These are phyloP conservation scores for Neuroterus valhalla DNA, from an alignment of 1,140 invertebrate species.

Conservation along the genomic window DNA sequence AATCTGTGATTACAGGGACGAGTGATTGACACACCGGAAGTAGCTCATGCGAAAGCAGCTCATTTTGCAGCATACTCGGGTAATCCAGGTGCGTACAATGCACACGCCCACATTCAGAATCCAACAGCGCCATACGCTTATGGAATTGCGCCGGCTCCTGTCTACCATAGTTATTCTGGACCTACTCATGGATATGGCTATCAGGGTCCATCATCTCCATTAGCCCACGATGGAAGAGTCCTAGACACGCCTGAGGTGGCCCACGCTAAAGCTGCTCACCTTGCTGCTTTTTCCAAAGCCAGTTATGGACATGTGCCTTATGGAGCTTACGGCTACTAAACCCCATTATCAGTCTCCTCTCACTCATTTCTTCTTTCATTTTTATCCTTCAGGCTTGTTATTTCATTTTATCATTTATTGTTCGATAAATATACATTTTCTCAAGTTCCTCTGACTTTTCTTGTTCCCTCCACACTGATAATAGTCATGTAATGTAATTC, in stretches of 20 bases:
- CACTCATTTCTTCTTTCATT: too few species aligned
- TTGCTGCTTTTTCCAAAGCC: conserved; percentile 69
- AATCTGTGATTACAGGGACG: conserved; percentile 46
- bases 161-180: background rate
- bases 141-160: background rate
- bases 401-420: too few species aligned
- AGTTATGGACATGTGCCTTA: conserved; percentile 51
- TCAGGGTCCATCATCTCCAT: conserved; percentile 40
- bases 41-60: conserved; percentile 61
- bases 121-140: background rate
- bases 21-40: conserved; percentile 63
- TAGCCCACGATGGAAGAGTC: conserved; percentile 71
- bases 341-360: too few species aligned
- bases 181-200: conserved; percentile 19
- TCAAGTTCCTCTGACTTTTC: too few species aligned
- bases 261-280: conserved; percentile 75
- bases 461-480: too few species aligned
- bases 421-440: too few species aligned
- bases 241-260: conserved; percentile 77
- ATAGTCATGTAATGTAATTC: too few species aligned
- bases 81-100: background rate
- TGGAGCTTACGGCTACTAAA: conserved; percentile 33
- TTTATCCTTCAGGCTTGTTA: too few species aligned
- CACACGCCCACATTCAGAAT: background rate
- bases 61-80: conserved; percentile 55